Conservation (phyloP, 2,888 invertebrate genomes). For the Acrobeloides nanus region DNA sequence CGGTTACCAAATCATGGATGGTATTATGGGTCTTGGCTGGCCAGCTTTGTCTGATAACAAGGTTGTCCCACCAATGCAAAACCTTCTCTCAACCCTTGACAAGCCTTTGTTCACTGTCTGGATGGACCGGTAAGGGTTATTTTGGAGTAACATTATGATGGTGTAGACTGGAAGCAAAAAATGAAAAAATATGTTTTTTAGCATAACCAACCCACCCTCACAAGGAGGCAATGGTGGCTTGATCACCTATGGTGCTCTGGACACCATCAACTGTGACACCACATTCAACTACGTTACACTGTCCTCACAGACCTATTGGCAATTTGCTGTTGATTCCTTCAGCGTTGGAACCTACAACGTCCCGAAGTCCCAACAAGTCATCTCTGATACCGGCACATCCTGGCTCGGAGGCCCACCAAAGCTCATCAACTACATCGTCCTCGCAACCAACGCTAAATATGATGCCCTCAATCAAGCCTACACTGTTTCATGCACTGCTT, state of each 20-base stretch:
- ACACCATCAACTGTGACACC: constrained; percentile 33
- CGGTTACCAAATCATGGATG: constrained; percentile 44
- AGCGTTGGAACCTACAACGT: constrained; percentile 3
- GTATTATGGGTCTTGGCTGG: constrained; percentile 48
- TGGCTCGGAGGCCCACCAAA: background rate
- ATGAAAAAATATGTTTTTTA: no score
- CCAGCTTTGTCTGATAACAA: constrained; percentile 72
- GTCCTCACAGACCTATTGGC: constrained; percentile 45
- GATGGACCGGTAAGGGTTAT: constrained; percentile 4
- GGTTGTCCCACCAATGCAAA: constrained; percentile 76
- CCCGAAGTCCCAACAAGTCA: background rate
- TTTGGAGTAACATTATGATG: no score
- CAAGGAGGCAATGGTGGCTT: background rate
- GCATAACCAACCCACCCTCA: background rate
- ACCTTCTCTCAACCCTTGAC: constrained; percentile 70
- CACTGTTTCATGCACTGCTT: no score
- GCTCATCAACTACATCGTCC: no score
- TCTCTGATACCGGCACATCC: constrained; percentile 3
- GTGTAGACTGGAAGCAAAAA: no score
- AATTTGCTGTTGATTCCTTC: constrained; percentile 26
- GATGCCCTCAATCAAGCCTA: no score
- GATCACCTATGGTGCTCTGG: constrained; percentile 10
- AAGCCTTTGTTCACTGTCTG: constrained; percentile 57
- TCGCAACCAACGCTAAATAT: no score
- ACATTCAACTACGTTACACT: constrained; percentile 35